Evolutionary conservation across 2,797 vertebrate genomes (phyloP).

Genomic region (Podargus strigoides): DNA sequence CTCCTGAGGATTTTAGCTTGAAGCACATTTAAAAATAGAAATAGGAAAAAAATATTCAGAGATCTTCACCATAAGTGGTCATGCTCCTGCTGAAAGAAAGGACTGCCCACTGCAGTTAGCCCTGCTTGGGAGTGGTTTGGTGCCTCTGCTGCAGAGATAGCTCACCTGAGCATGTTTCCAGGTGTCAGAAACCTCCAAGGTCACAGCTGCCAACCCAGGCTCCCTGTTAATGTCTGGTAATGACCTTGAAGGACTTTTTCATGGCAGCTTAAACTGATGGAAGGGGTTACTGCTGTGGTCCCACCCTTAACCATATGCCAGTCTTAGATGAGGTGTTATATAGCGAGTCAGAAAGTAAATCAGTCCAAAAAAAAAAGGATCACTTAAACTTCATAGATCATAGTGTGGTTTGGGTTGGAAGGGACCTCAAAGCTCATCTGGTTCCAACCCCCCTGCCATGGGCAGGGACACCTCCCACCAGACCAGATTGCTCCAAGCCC

Average conservation of each 20-base stretch:
- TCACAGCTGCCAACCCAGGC: not conserved
- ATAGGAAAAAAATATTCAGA: not conserved
- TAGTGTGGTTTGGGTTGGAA: not conserved
- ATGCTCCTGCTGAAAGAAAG: not conserved
- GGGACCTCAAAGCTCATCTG: not conserved
- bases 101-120: not conserved
- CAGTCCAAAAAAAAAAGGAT: not conserved
- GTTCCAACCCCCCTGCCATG: rapidly evolving
- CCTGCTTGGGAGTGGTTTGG: not conserved
- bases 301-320: not conserved
- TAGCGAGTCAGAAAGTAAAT: not conserved
- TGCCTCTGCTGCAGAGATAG: not conserved
- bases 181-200: not conserved
- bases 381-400: not conserved
- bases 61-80: not conserved
- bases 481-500: not conserved
- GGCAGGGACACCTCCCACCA: not conserved
- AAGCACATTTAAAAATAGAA: slow-evolving; percentile 15
- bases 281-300: not conserved
- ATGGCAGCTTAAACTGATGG: not conserved
- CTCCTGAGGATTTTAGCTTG: not conserved
- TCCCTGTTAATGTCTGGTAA: not conserved
- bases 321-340: not conserved
- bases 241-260: not conserved
- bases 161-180: not conserved